phyloP scores from a whole-genome alignment of 2,113 vertebrate species.

The Mastomys coucha region DNA sequence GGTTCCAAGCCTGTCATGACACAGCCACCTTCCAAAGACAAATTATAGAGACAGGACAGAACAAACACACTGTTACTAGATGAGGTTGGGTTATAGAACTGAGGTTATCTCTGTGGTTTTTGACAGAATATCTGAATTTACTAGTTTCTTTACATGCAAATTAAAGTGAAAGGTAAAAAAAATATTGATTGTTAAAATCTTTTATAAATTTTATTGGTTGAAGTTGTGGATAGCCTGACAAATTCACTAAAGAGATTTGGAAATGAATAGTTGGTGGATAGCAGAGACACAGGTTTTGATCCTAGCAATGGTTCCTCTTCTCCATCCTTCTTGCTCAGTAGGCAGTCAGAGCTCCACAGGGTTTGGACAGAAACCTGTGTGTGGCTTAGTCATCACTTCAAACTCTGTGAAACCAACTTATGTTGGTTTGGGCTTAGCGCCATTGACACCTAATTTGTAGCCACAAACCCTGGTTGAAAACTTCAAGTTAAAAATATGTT shows the following conservation, averaged over 20 bases:
- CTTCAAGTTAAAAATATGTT: slow-evolving; percentile 43
- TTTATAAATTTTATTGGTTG: not conserved
- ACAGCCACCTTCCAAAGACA: not conserved
- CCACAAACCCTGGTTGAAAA: not conserved
- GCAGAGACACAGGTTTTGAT: not conserved
- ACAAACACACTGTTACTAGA: not conserved
- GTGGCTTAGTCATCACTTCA: slow-evolving; percentile 51
- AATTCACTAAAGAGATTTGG: not conserved
- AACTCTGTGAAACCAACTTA: slow-evolving; percentile 46
- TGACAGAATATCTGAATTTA: not conserved
- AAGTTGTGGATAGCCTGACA: not conserved
- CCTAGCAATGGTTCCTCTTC: not conserved
- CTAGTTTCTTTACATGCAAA: not conserved
- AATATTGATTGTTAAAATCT: not conserved
- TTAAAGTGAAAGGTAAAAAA: not conserved
- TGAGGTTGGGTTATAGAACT: not conserved
- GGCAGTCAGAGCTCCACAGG: not conserved
- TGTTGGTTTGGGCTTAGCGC: slow-evolving; percentile 28
- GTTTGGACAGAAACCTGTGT: slow-evolving; percentile 43
- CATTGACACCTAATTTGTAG: slow-evolving; percentile 65
- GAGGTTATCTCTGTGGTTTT: not conserved
- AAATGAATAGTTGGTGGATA: not conserved
- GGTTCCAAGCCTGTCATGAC: not conserved
- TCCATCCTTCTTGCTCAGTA: not conserved
- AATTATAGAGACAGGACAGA: not conserved